Base-by-base conservation (phyloP, 1,140 invertebrate species). In the Papilio machaon region DNA sequence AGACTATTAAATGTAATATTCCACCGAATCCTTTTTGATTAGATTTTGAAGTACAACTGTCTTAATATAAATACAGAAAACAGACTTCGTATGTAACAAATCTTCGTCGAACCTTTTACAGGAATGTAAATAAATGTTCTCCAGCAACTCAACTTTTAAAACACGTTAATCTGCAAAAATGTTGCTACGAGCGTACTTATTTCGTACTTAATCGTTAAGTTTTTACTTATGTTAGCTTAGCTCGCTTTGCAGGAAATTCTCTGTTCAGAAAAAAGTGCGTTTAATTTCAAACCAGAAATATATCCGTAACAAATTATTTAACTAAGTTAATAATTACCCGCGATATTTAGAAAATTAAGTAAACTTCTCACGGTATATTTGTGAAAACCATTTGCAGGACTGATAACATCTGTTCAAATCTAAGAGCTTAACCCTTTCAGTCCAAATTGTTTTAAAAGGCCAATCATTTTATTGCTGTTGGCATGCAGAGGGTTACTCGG, bases 151-250 rank as follows among this genome's bases (percentile, higher is more conserved):
- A 70, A 70, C 13, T 70, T 67, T 67, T 70, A 15, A 70, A 35
- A 70, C 64, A 70, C 35, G 64, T 70, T 70, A 70, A 70, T 70
- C 64, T 35, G 30, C 64, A 35, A 35, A 70, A 70, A 17, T 35
- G 60, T 70, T 70, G 13, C 64, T 70, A 13, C 10, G 5, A 70
- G 64, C 64, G 23, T 70, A 70, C 64, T 70, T 70, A 70, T 10
- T 35, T 70, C 11, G 11, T 35, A 70, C 64, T 35, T 70, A 30
- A 35, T 70, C 64, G 64, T 70, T 70, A 70, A 70, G 64, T 70
- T 70, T 35, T 35, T 17, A 70, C 64, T 70, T 70, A 35, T 64
- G 60, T 64, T 23, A 64, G 60, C 23, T 17, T 60, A 60, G n/a
- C n/a, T 2, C 58, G n/a, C 5, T 70, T 70, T 7, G 13, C 30